Conservation (phyloP, 2,888 invertebrate genomes). For the Xiphydria camelus region DNA sequence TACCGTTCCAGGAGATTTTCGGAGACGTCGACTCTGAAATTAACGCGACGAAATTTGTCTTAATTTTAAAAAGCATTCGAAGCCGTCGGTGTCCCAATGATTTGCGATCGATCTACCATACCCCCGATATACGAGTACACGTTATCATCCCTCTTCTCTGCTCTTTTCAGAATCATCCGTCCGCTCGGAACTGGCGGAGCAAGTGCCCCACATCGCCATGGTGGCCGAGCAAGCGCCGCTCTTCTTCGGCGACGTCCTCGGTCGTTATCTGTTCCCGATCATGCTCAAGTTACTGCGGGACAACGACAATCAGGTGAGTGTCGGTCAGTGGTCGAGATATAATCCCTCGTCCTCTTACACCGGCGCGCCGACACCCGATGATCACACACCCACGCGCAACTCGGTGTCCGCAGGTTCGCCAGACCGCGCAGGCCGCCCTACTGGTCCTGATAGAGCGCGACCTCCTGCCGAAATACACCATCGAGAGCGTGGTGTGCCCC, state of each 20-base stretch:
- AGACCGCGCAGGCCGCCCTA: slow-evolving; percentile 67
- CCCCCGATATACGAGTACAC: too few relatives aligned
- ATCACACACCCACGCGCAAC: too few relatives aligned
- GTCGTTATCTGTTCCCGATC: slow-evolving; percentile 65
- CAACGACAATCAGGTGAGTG: slow-evolving; percentile 63
- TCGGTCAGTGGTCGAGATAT: too few relatives aligned
- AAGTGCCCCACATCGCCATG: slow-evolving; percentile 68
- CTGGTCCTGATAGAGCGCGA: slow-evolving; percentile 68
- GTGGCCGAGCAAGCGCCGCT: slow-evolving; percentile 63
- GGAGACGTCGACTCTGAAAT: too few relatives aligned
- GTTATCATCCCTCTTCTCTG: too few relatives aligned
- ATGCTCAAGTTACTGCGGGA: slow-evolving; percentile 67
- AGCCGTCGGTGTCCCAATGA: too few relatives aligned
- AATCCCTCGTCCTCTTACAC: too few relatives aligned
- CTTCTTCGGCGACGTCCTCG: slow-evolving; percentile 60
- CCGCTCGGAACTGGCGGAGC: slow-evolving; percentile 67
- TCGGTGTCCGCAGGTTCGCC: slow-evolving; percentile 68
- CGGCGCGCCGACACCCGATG: too few relatives aligned
- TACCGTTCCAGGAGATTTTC: too few relatives aligned
- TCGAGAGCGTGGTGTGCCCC: slow-evolving; percentile 69
- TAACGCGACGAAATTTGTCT: too few relatives aligned
- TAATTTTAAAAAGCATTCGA: too few relatives aligned
- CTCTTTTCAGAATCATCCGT: slow-evolving; percentile 64
- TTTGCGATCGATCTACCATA: too few relatives aligned
- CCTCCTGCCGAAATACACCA: slow-evolving; percentile 63